Evolutionary conservation across 2,113 vertebrate genomes (phyloP).

Genomic region (Hippolais icterina): DNA sequence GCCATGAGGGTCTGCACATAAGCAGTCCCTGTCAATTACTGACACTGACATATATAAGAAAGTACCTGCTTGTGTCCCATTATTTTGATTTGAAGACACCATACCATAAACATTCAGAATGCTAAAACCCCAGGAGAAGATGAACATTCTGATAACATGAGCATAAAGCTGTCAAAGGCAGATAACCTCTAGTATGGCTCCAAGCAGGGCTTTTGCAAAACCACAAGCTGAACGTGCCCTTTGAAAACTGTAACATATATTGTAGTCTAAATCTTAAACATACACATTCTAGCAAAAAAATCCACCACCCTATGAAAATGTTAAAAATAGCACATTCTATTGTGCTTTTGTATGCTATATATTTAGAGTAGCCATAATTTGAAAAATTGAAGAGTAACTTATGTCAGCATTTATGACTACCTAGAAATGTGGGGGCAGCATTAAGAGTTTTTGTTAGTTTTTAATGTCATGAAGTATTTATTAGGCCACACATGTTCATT

Average conservation of each 20-base stretch:
- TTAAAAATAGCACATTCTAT: background rate
- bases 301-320: background rate
- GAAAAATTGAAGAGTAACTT: background rate
- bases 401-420: background rate
- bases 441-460: background rate
- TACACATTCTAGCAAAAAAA: background rate
- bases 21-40: slow-evolving; percentile 7
- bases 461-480: background rate
- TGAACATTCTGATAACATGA: slow-evolving; percentile 34
- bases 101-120: background rate
- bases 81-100: slow-evolving; percentile 44
- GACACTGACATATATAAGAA: background rate
- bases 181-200: background rate
- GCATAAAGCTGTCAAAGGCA: slow-evolving; percentile 38
- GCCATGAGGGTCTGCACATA: background rate
- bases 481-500: background rate
- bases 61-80: slow-evolving; percentile 10
- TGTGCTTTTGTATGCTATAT: background rate
- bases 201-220: background rate
- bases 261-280: background rate
- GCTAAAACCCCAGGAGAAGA: slow-evolving; percentile 50
- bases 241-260: background rate
- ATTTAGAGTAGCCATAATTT: background rate
- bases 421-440: background rate
- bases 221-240: background rate